Evolutionary conservation across 35 echinoderm and acorn worm species (phyloP), one percentile per base, ranked within the genome.

Genomic region (Stichopus chloronotus): DNA sequence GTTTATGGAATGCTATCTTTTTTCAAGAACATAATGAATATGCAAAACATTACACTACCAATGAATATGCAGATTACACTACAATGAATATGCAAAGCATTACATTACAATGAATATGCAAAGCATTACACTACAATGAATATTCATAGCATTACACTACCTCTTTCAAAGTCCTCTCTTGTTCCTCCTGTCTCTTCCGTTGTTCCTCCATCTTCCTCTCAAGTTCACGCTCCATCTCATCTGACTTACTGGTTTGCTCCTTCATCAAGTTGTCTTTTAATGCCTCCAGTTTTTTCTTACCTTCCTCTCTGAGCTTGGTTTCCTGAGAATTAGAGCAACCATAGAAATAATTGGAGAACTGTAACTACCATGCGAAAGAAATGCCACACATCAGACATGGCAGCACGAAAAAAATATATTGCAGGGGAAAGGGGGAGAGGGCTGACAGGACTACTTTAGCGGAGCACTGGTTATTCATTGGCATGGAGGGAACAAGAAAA

Each of bases 231-330:
- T 88, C 82, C 20, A 78, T 94, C 30, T 94, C 86, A n/a, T 90
- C 79, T 74, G 90, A 59, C 53, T 81, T 61, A 55, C 61, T 20
- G 56, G 24, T 58, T 12, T 83, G 57, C 22, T 92, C 92, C 59
- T 94, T 79, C 7, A 87, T 78, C 13, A 90, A 72, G 11, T 56
- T 58, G 55, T 94, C 90, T 20, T 93, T 95, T 9, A 90, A 63
- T 81, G 91, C 92, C 9, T 81, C 88, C 87, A 96, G 92, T 79
- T 22, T 87, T 57, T 81, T 72, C 92, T 94, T 96, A n/a, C 87
- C 91, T 52, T 63, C 76, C 52, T 95, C 94, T 25, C 65, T 58
- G n/a, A 85, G 24, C 55, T 78, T 90, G 24, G 84, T 55, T 65
- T 60, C 65, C 59, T 89, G 60, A 8, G 19, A n/a, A 61, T 71